Evolutionary conservation across 1,140 invertebrate genomes (phyloP).

Genomic region (Macrobrachium rosenbergii): DNA sequence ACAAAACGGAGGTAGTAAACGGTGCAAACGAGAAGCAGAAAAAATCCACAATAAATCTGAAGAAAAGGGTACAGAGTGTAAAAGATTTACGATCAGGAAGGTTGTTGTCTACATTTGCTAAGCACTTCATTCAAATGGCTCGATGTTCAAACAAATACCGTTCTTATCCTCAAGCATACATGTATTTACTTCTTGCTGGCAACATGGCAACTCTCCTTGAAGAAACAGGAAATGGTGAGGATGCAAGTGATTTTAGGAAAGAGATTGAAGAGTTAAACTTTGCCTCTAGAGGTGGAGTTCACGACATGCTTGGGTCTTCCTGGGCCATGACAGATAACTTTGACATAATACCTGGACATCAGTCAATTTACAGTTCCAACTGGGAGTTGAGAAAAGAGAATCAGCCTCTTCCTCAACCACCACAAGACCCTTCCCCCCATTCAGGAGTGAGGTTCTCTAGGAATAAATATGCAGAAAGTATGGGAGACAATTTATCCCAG

Average conservation of each 20-base stretch:
- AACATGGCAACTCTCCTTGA: constrained; percentile 77
- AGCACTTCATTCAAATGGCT: constrained; percentile 79
- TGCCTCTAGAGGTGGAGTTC: constrained; percentile 44
- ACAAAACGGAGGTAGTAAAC: constrained; percentile 57
- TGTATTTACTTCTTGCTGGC: constrained; percentile 79
- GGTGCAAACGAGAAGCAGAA: background rate
- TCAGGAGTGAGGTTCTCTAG: constrained; percentile 13
- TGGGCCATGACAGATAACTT: constrained; percentile 27
- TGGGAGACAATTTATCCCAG: background rate
- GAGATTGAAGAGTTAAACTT: constrained; percentile 51
- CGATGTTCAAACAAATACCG: constrained; percentile 75
- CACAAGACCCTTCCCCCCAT: background rate
- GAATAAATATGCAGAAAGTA: background rate
- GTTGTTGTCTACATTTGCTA: constrained; percentile 78
- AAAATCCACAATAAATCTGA: constrained; percentile 27
- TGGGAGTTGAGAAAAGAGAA: constrained; percentile 45
- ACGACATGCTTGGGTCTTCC: constrained; percentile 49
- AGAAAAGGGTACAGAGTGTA: constrained; percentile 63
- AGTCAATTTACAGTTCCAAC: constrained; percentile 42
- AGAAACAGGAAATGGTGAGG: constrained; percentile 69
- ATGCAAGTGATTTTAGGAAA: constrained; percentile 17
- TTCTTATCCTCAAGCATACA: constrained; percentile 74
- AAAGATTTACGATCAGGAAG: constrained; percentile 60
- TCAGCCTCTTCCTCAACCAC: constrained; percentile 23
- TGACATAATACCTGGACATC: constrained; percentile 34